Conservation (phyloP, 2,888 invertebrate genomes). For the Sturmia bella region DNA sequence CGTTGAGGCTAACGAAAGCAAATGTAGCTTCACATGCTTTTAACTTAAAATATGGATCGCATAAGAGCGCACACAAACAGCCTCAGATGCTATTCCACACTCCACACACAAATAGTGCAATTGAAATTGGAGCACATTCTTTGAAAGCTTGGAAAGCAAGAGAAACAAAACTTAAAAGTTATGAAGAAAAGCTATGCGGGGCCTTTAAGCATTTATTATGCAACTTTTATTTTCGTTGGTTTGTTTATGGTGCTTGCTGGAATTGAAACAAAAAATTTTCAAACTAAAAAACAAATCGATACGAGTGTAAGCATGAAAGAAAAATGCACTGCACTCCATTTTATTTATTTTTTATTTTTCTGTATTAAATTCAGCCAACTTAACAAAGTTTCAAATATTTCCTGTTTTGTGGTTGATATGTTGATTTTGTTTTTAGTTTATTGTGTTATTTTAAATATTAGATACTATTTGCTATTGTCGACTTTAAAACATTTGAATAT, state of each 20-base stretch:
- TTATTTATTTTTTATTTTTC: slow-evolving; percentile 1
- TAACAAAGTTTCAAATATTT: slow-evolving; percentile 59
- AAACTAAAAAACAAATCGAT: slow-evolving; percentile 42
- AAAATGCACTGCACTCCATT: slow-evolving; percentile 8
- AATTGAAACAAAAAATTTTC: background rate
- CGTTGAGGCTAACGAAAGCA: slow-evolving; percentile 21
- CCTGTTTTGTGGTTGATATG: slow-evolving; percentile 61
- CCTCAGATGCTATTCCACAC: background rate
- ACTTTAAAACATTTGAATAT: slow-evolving; percentile 55
- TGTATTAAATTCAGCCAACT: slow-evolving; percentile 5
- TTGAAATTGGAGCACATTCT: slow-evolving; percentile 67
- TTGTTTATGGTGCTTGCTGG: slow-evolving; percentile 9
- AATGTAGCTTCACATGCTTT: slow-evolving; percentile 8
- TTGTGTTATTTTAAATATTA: slow-evolving; percentile 55
- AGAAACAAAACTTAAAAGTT: slow-evolving; percentile 39
- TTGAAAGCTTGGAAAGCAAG: slow-evolving; percentile 13
- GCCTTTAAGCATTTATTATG: slow-evolving; percentile 64
- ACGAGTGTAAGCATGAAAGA: slow-evolving; percentile 15
- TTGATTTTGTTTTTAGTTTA: slow-evolving; percentile 30
- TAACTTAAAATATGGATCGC: slow-evolving; percentile 17
- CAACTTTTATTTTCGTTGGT: slow-evolving; percentile 46
- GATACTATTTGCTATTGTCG: slow-evolving; percentile 43
- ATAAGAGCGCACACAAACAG: background rate
- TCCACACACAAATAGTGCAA: slow-evolving; percentile 27
- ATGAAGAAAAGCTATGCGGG: slow-evolving; percentile 53